Percentiles rank a stretch among this genome's conserved stretches.
Evolutionary conservation across 37 sponge, comb jelly and placozoan species (phyloP).

Genomic region (Sycon ciliatum): DNA sequence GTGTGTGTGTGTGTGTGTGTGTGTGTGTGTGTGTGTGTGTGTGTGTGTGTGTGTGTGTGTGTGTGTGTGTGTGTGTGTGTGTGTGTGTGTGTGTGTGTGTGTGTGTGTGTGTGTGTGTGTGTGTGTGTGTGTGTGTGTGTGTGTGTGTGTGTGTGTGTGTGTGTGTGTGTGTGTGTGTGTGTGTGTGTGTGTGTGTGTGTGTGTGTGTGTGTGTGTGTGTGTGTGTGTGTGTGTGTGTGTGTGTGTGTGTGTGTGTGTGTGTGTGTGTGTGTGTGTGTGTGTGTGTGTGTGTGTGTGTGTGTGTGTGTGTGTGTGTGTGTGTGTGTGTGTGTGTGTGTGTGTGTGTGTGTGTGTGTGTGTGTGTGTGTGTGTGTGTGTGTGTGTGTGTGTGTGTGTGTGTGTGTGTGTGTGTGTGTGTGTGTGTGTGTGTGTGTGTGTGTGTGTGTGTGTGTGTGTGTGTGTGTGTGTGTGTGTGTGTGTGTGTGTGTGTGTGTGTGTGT

Average conservation of each 20-base stretch:
- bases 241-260: conserved; percentile 5
- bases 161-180: conserved; percentile 5
- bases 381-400: conserved; percentile 5
- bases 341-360: conserved; percentile 5
- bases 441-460: conserved; percentile 5
- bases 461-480: conserved; percentile 5
- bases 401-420: conserved; percentile 5
- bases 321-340: conserved; percentile 5
- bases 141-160: conserved; percentile 5
- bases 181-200: conserved; percentile 5
- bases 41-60: conserved; percentile 5
- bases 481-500: conserved; percentile 5
- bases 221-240: conserved; percentile 5
- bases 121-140: conserved; percentile 5
- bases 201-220: conserved; percentile 5
- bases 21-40: conserved; percentile 5
- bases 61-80: conserved; percentile 5
- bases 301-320: conserved; percentile 5
- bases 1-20: conserved; percentile 5
- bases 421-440: conserved; percentile 5
- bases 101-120: conserved; percentile 5
- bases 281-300: conserved; percentile 5
- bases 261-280: conserved; percentile 5
- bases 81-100: conserved; percentile 5
- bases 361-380: conserved; percentile 5